These are phyloP conservation scores for Circaetus cinerascens DNA, from an alignment of 2,113 vertebrate genomes.

Conservation along the genomic window DNA sequence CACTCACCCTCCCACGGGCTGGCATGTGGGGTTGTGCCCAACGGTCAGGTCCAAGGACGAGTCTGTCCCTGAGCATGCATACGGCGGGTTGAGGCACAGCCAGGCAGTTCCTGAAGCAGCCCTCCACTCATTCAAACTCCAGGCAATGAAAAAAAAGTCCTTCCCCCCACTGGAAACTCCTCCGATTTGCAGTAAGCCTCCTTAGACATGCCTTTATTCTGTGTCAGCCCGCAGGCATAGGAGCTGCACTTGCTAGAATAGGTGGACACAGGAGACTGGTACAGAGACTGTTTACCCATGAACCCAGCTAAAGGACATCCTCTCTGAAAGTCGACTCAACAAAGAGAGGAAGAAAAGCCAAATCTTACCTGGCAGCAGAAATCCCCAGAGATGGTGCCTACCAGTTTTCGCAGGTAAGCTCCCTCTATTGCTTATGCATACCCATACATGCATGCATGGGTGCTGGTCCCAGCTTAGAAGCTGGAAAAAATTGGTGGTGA, in stretches of 20 bases:
- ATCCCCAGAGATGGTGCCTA: neutral
- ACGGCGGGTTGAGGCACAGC: neutral
- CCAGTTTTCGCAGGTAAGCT: neutral
- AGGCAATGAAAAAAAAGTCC: neutral
- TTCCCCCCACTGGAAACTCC: neutral
- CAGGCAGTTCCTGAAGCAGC: neutral
- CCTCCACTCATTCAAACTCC: neutral
- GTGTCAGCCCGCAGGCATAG: neutral
- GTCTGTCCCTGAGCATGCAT: neutral
- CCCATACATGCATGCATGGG: neutral
- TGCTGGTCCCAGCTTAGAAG: neutral
- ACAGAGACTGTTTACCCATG: neutral
- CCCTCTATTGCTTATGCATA: neutral
- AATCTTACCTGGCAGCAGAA: constrained; percentile 55
- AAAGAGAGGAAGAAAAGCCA: neutral
- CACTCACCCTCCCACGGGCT: neutral
- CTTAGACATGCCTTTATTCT: neutral
- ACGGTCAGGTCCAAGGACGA: neutral
- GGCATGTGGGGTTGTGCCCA: neutral
- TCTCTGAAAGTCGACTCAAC: neutral
- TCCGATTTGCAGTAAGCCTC: neutral
- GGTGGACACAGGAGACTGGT: neutral
- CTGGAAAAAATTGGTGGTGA: neutral
- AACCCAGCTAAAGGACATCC: neutral
- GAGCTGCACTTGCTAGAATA: neutral